These are phyloP conservation scores for Atherix ibis DNA, from an alignment of 2,888 invertebrate genomes.

Conservation along the genomic window DNA sequence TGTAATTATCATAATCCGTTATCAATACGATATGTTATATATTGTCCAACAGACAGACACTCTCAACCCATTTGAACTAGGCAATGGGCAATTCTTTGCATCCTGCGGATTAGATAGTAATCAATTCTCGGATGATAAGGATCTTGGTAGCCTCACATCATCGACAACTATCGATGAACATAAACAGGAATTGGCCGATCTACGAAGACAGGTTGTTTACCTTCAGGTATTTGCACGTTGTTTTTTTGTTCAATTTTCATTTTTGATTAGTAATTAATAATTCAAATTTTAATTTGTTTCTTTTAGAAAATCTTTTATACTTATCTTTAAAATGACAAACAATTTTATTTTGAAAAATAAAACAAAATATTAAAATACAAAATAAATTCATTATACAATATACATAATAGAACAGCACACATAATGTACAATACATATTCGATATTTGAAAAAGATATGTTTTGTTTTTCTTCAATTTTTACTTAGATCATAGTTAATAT, in stretches of 20 bases:
- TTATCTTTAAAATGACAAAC: slow-evolving; percentile 1
- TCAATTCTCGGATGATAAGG: slow-evolving; percentile 33
- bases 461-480: no score
- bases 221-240: slow-evolving; percentile 47
- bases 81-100: slow-evolving; percentile 49
- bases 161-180: slow-evolving; percentile 35
- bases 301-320: slow-evolving; percentile 5
- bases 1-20: no score
- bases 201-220: slow-evolving; percentile 67
- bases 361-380: background rate
- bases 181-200: slow-evolving; percentile 57
- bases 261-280: slow-evolving; percentile 5
- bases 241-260: no score
- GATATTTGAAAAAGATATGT: no score
- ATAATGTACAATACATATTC: no score
- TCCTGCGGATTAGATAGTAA: slow-evolving; percentile 39
- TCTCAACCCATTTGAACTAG: slow-evolving; percentile 72
- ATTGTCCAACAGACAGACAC: slow-evolving; percentile 54
- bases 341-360: background rate
- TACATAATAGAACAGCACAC: background rate
- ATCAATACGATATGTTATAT: no score
- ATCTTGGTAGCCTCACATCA: slow-evolving; percentile 39
- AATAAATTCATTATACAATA: background rate
- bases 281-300: slow-evolving; percentile 8
- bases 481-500: no score